Conservation (phyloP, 2,113 vertebrate species). For the Acanthochromis polyacanthus region DNA sequence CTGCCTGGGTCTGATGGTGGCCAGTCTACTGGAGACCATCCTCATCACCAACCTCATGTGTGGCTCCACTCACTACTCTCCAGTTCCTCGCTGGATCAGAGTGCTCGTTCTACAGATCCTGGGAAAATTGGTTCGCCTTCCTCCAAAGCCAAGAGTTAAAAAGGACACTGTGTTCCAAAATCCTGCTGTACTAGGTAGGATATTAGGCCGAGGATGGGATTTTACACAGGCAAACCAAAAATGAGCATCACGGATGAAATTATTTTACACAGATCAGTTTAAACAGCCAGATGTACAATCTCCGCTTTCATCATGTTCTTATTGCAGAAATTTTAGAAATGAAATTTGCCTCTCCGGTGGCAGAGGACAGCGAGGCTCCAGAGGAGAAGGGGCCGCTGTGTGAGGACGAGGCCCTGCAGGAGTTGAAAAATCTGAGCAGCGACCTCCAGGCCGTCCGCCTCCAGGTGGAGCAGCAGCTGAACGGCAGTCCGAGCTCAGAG, state of each 20-base stretch:
- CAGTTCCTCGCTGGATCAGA: slow-evolving; percentile 71
- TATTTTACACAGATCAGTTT: neutral
- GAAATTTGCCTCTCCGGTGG: accelerated
- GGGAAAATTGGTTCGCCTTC: slow-evolving; percentile 55
- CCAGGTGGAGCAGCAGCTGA: slow-evolving; percentile 58
- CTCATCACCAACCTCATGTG: slow-evolving; percentile 73
- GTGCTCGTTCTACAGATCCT: slow-evolving; percentile 60
- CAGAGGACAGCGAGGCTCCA: neutral
- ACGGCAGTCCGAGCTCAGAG: slow-evolving; percentile 27
- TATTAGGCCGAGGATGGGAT: neutral
- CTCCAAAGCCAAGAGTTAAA: slow-evolving; percentile 25
- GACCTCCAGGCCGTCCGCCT: slow-evolving; percentile 64
- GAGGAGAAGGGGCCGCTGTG: slow-evolving; percentile 5
- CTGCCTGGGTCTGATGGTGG: slow-evolving; percentile 79
- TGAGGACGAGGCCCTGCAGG: slow-evolving; percentile 44
- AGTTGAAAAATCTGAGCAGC: slow-evolving; percentile 66
- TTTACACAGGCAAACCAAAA: neutral
- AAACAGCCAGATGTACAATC: neutral
- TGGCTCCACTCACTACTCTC: slow-evolving; percentile 40
- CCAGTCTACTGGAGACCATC: slow-evolving; percentile 78
- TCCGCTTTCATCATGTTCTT: neutral
- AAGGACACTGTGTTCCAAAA: slow-evolving; percentile 42
- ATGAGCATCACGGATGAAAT: too few relatives aligned
- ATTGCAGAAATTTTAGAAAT: slow-evolving; percentile 9
- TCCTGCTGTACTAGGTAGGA: slow-evolving; percentile 18